Percentiles rank a stretch among this genome's conserved stretches.
Evolutionary conservation across 2,113 vertebrate genomes (phyloP).

Genomic region (Hiodon alosoides): DNA sequence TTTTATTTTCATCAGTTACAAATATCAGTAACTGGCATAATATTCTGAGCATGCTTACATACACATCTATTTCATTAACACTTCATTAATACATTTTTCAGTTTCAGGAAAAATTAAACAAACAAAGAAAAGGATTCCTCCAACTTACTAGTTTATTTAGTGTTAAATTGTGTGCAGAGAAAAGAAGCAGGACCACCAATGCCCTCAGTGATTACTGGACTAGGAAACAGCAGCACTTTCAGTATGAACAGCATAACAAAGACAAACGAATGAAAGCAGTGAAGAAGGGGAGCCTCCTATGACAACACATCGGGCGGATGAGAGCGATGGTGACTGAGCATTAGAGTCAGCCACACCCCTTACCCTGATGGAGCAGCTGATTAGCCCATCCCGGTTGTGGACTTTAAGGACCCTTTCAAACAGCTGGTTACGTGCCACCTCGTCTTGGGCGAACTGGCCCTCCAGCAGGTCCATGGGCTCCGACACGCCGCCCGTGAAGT

Average conservation of each 20-base stretch:
- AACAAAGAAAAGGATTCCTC: no score
- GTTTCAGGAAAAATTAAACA: no score
- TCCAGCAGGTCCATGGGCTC: slow-evolving; percentile 78
- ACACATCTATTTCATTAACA: no score
- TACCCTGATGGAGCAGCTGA: slow-evolving; percentile 92
- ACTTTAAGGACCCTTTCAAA: slow-evolving; percentile 87
- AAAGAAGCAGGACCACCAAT: no score
- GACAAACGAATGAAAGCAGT: not conserved
- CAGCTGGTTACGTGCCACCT: slow-evolving; percentile 70
- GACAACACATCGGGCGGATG: not conserved
- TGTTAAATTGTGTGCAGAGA: no score
- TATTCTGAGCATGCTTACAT: no score
- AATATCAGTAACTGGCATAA: no score
- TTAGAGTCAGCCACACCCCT: slow-evolving; percentile 26
- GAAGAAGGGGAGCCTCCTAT: not conserved
- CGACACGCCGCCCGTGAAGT: slow-evolving; percentile 87
- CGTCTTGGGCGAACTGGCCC: slow-evolving; percentile 57
- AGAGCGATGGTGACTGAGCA: not conserved
- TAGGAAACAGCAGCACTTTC: not conserved
- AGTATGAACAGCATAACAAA: no score
- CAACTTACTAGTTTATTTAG: no score
- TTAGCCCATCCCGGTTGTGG: slow-evolving; percentile 84
- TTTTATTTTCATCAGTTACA: no score
- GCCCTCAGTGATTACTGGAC: no score
- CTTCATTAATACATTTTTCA: no score